phyloP scores from a whole-genome alignment of 2,888 invertebrate species.

The Thereva nobilitata region DNA sequence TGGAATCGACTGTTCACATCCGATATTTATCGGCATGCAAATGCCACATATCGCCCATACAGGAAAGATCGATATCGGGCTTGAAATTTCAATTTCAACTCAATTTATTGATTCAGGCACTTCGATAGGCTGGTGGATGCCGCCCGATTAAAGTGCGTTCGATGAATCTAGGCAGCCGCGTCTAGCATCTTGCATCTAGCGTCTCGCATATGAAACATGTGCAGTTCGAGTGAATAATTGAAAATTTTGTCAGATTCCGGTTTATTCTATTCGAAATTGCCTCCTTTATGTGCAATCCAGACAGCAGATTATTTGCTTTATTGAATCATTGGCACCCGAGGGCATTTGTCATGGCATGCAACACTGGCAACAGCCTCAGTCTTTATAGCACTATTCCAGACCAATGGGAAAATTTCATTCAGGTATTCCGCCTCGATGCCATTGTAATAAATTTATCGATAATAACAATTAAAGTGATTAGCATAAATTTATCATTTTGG shows the following conservation, averaged over 20 bases:
- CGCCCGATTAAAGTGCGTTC: background rate
- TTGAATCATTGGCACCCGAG: conserved; percentile 27
- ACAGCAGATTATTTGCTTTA: conserved; percentile 22
- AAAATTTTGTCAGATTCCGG: conserved; percentile 33
- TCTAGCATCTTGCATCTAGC: background rate
- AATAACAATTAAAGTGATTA: conserved; percentile 38
- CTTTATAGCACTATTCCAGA: background rate
- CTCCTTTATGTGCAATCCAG: conserved; percentile 30
- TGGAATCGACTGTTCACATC: background rate
- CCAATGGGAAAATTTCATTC: conserved; percentile 29
- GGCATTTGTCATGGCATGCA: conserved; percentile 27
- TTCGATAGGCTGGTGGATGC: conserved; percentile 13
- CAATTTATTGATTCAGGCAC: conserved; percentile 28
- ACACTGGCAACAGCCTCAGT: conserved; percentile 8
- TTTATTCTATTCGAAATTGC: conserved; percentile 19
- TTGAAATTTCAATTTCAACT: conserved; percentile 30
- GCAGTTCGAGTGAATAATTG: conserved; percentile 26
- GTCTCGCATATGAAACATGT: conserved; percentile 24
- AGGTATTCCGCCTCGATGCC: conserved; percentile 34
- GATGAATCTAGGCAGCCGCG: background rate
- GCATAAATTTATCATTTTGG: conserved; percentile 38
- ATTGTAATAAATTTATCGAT: conserved; percentile 38
- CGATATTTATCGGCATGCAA: conserved; percentile 1
- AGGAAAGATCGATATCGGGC: conserved; percentile 18
- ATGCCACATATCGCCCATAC: conserved; percentile 28